These are phyloP conservation scores for Lagria hirta DNA, from an alignment of 2,888 invertebrate genomes.

Conservation along the genomic window DNA sequence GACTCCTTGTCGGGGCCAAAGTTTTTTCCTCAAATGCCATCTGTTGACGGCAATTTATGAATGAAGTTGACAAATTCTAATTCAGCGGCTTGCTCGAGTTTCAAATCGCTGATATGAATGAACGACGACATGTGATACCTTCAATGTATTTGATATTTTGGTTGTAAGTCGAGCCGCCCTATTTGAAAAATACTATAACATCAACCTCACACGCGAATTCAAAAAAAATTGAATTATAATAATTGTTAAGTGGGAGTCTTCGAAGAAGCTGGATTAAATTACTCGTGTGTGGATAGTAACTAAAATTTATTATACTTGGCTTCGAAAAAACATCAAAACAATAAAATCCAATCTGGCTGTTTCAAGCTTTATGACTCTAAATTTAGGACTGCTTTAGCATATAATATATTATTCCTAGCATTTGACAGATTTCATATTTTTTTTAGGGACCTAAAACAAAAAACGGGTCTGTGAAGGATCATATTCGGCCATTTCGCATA, in stretches of 20 bases:
- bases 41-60: constrained; percentile 23
- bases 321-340: constrained; percentile 17
- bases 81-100: constrained; percentile 22
- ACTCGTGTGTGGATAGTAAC: constrained; percentile 6
- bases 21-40: constrained; percentile 7
- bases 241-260: constrained; percentile 3
- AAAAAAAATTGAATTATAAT: constrained; percentile 11
- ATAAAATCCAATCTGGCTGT: constrained; percentile 21
- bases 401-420: too few relatives aligned
- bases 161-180: constrained; percentile 34
- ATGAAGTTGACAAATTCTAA: constrained; percentile 28
- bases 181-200: constrained; percentile 18
- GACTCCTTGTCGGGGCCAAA: constrained; percentile 12
- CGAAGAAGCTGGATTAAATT: constrained; percentile 14
- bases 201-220: constrained; percentile 15
- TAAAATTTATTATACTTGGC: constrained; percentile 17
- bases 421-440: constrained; percentile 13
- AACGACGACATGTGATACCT: constrained; percentile 32
- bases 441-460: constrained; percentile 2
- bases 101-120: constrained; percentile 30
- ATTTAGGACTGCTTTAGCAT: constrained; percentile 16
- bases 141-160: constrained; percentile 36
- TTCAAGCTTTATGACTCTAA: constrained; percentile 13
- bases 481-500: constrained; percentile 28
- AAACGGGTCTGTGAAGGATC: constrained; percentile 21